Conservation (phyloP, 2,888 invertebrate genomes). For the Nineta flava region DNA sequence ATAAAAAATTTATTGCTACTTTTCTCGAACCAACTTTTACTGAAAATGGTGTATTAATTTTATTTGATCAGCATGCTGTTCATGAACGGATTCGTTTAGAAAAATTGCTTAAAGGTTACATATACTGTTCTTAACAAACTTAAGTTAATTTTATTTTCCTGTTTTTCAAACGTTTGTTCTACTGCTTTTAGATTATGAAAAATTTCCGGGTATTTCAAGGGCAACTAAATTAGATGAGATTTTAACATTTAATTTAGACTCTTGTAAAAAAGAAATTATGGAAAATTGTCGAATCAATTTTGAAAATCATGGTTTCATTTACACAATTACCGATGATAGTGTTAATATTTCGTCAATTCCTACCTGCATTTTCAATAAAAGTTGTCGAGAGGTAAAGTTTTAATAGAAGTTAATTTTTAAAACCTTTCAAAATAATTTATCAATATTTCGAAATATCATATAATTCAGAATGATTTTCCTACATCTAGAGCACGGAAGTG, state of each 20-base stretch:
- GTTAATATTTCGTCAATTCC: conserved; percentile 38
- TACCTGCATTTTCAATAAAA: conserved; percentile 41
- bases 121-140: neutral
- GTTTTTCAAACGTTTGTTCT: neutral
- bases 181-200: conserved; percentile 1
- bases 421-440: too few relatives aligned
- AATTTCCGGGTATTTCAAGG: neutral
- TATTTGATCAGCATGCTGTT: conserved; percentile 80
- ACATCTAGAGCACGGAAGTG: too few relatives aligned
- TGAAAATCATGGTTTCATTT: conserved; percentile 38
- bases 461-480: too few relatives aligned
- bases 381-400: conserved; percentile 30
- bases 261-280: too few relatives aligned
- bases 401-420: too few relatives aligned
- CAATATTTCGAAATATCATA: too few relatives aligned
- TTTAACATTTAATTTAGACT: neutral
- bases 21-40: conserved; percentile 21
- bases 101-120: conserved; percentile 39
- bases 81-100: conserved; percentile 72
- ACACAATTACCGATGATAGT: conserved; percentile 27
- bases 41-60: conserved; percentile 33
- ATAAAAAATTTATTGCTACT: conserved; percentile 54
- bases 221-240: neutral
- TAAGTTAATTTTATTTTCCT: neutral
- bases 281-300: conserved; percentile 25